phyloP scores from a whole-genome alignment of 2,113 vertebrate genomes.

The Pygoscelis antarcticus region DNA sequence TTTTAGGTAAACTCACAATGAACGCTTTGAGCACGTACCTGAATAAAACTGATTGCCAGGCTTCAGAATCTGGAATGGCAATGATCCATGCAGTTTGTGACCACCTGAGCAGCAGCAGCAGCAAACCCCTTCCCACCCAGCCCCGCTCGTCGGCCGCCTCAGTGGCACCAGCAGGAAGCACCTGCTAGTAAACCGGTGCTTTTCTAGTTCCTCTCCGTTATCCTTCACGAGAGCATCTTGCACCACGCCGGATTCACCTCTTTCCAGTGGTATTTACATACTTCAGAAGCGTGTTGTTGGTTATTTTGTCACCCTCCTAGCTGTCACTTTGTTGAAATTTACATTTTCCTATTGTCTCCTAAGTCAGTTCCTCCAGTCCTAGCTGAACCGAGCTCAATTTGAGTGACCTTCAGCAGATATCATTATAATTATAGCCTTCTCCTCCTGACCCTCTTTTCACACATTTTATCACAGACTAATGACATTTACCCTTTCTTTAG shows the following conservation, averaged over 20 bases:
- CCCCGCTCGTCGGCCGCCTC: neutral
- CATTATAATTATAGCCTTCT: neutral
- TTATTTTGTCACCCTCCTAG: neutral
- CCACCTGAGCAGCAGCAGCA: neutral
- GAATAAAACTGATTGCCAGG: neutral
- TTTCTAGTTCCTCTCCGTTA: neutral
- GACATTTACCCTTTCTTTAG: neutral
- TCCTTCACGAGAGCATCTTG: neutral
- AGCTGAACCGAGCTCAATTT: neutral
- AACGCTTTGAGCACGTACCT: accelerated
- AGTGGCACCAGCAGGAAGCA: neutral
- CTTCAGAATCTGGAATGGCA: neutral
- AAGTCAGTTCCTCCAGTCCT: neutral
- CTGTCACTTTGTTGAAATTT: neutral
- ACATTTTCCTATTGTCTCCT: neutral
- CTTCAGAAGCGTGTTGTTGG: neutral
- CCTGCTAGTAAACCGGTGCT: neutral
- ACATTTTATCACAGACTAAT: neutral
- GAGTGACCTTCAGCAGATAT: neutral
- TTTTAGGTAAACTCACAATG: neutral
- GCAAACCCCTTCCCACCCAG: neutral
- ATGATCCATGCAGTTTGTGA: neutral
- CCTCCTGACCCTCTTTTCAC: neutral
- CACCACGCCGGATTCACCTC: neutral
- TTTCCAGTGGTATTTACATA: neutral